These are phyloP conservation scores for Steromphala cineraria DNA, from an alignment of 2,888 invertebrate genomes.

Conservation along the genomic window DNA sequence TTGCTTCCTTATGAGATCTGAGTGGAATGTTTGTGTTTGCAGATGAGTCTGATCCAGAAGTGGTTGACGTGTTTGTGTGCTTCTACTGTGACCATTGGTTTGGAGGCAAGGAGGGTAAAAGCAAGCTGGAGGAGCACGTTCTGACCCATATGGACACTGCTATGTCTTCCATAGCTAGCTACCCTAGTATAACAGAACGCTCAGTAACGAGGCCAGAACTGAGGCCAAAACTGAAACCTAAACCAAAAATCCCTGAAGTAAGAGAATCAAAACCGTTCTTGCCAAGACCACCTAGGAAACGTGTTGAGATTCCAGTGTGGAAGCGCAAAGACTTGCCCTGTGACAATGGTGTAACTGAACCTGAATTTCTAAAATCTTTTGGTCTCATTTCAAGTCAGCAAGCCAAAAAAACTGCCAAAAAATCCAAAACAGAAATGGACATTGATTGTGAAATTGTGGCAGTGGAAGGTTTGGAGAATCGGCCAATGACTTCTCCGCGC, in stretches of 20 bases:
- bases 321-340: neutral
- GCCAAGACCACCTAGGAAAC: constrained; percentile 23
- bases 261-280: constrained; percentile 2
- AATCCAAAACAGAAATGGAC: constrained; percentile 39
- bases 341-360: neutral
- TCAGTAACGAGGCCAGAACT: neutral
- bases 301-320: neutral
- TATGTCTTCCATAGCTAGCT: neutral
- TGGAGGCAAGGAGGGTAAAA: neutral
- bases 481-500: constrained; percentile 39
- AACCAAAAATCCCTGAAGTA: neutral
- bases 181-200: neutral
- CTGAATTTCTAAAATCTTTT: constrained; percentile 29
- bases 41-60: neutral
- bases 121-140: neutral
- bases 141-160: constrained; percentile 4
- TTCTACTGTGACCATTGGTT: neutral
- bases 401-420: constrained; percentile 38
- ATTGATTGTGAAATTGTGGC: constrained; percentile 53
- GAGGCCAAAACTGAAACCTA: neutral
- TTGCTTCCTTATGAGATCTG: too few species aligned
- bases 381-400: constrained; percentile 40
- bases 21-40: neutral
- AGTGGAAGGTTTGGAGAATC: constrained; percentile 34
- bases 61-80: constrained; percentile 5